Base-by-base conservation (phyloP, 2,888 invertebrate genomes). In the Acronicta aceris region DNA sequence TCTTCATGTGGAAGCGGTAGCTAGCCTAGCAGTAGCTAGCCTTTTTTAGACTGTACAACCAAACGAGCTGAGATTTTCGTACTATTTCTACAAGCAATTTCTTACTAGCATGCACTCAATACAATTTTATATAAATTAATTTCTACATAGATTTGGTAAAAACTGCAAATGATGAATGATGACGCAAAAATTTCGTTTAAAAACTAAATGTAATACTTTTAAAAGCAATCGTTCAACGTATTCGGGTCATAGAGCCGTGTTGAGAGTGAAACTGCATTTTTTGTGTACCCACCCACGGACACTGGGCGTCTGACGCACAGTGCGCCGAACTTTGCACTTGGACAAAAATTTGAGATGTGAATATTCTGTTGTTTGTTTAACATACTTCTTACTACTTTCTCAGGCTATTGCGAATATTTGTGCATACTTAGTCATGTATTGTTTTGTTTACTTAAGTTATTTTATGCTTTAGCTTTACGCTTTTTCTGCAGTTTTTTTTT, bases 241-340 rank as follows among this genome's bases (percentile, higher is more conserved):
- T 79, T 79, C 76, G 63, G 86, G 85, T 82, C 84, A 75, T 58
- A 81, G 16, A 45, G 60, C 59, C 63, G 56, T 54, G 71, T 68
- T 65, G 84, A 88, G 83, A 89, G 89, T 85, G 88, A 88, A 89
- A 89, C 83, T 80, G 73, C 79, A 79, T 87, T 84, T 87, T 85
- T 85, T 81, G 78, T 81, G 62, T 55, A 51, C 59, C 67, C 65
- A 71, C 71, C 60, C 50, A 74, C 74, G n/a, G 27, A 47, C 53
- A 9, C 46, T 30, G 33, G 40, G 42, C 38, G 42, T 56, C 54
- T 62, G 17, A 46, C 56, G 65, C 81, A 79, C 71, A 62, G 73
- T 76, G 77, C 65, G 65, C 40, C 25, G 62, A 75, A 72, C 54
- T 69, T 65, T 52, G 54, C 58, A 59, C 49, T 66, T 66, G 55